Evolutionary conservation across 2,113 vertebrate genomes (phyloP).

Genomic region (Elephantulus edwardii): DNA sequence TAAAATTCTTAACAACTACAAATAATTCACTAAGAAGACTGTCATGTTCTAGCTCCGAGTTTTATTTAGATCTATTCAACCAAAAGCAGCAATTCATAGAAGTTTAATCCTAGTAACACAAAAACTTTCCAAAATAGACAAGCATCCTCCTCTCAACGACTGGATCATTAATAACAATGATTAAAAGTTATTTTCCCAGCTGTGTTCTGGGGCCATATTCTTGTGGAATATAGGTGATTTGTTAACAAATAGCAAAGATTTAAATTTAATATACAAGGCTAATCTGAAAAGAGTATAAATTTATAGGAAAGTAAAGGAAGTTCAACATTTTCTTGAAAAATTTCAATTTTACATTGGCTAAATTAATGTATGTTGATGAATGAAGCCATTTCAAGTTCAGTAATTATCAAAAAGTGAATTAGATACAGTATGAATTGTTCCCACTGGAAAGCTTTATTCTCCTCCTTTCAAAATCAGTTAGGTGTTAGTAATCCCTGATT

Average conservation of each 20-base stretch:
- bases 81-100: not conserved
- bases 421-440: not conserved
- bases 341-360: not conserved
- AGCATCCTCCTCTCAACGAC: not conserved
- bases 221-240: not conserved
- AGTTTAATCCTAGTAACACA: not conserved
- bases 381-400: not conserved
- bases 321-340: not conserved
- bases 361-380: not conserved
- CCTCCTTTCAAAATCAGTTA: not conserved
- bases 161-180: not conserved
- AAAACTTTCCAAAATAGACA: not conserved
- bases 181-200: not conserved
- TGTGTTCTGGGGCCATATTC: not conserved
- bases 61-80: not conserved
- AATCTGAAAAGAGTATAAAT: not conserved
- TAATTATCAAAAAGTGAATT: not conserved
- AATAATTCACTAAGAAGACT: not conserved
- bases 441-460: not conserved
- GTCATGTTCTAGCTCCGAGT: not conserved
- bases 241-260: not conserved
- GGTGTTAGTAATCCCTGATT: not conserved
- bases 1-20: not conserved
- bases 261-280: not conserved
- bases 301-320: constrained; percentile 1